Base-by-base conservation (phyloP, 2,113 vertebrate genomes). In the Ibidorhyncha struthersii region DNA sequence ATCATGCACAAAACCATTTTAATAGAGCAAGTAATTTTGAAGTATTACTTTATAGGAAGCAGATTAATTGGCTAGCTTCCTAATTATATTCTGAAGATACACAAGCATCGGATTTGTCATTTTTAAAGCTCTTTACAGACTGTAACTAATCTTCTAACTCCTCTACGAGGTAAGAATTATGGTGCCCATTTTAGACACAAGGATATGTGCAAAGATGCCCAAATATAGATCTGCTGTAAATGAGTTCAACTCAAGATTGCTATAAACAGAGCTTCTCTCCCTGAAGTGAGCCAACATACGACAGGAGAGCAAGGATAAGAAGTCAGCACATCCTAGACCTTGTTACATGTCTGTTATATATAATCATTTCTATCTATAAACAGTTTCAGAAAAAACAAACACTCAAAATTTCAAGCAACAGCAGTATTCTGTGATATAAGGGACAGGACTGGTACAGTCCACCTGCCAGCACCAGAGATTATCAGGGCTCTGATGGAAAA, bases 171-270 rank as follows among this genome's bases (percentile, higher is more conserved):
- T 92, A 96, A 89, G 89, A 95, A 38, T 92, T 92, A 91, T 67
- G 49, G 49, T 92, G 72, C 89, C 69, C 77, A 85, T 95, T 97
- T 96, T 92, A 95, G 86, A 72, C 43, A 74, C 70, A 55, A 84
- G 65, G 86, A 69, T 84, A 93, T 95, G 95, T 93, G 80, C 55
- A 81, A 86, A 97, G 86, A 93, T 86, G 89, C 49, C 89, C 93
- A 94, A 95, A 95, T 97, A 96, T 91, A 97, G 95, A 89, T 89
- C 61, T 85, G 74, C 93, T 96, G 89, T 66, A 93, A 86, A 90
- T 4, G 19, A 92, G 92, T 93, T 93, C 86, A 95, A 79, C 63
- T 63, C 59, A 20, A 86, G 59, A 91, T 15, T 95, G 93, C 89
- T 96, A 91, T 94, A 92, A 96, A 91, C 69, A 94, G 95, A 95